Evolutionary conservation across 2,797 vertebrate genomes (phyloP), one percentile per base, ranked within the genome.

Genomic region (Sciaenops ocellatus): DNA sequence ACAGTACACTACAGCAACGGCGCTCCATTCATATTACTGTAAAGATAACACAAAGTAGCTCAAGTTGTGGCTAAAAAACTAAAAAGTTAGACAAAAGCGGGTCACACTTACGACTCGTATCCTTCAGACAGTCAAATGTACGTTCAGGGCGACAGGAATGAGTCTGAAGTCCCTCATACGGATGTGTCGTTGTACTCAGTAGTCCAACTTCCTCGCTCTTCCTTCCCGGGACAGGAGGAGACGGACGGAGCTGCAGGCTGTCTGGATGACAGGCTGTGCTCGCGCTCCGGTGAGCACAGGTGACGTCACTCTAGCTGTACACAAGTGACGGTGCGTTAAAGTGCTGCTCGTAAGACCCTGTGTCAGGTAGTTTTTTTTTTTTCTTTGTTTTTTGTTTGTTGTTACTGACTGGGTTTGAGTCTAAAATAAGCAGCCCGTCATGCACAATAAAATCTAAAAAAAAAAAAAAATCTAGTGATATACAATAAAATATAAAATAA

Each of bases 251-350:
- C 54, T 3, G 18, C 55, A 6, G 57, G 28, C 63, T 64, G 59
- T 57, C 67, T 46, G 73, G 76, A 44, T 60, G 85, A 79, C 83
- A 67, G 84, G 64, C 79, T 73, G 81, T 0, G 73, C 82, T 85
- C 55, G 55, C 76, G 84, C 90, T 76, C 88, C 85, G 69, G 84
- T 87, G 87, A 84, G 78, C 78, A 11, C 71, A 10, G 30, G 63
- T 95, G 94, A 96, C 95, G 94, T 96, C 95, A 95, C 73, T 3
- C 26, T 18, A 61, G 20, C 51, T 1, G 61, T 7, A 28, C 24
- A 28, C 38, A 5, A 12, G 4, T 1, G 34, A 72, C 79, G 87
- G 76, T 88, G 90, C 90, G 82, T 94, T 92, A 4, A 88, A 1
- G 82, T 80, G 78, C 76, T 2, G 78, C 85, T 87, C 81, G 91